Evolutionary conservation across 2,888 invertebrate species (phyloP).

Genomic region (Cinara cedri): DNA sequence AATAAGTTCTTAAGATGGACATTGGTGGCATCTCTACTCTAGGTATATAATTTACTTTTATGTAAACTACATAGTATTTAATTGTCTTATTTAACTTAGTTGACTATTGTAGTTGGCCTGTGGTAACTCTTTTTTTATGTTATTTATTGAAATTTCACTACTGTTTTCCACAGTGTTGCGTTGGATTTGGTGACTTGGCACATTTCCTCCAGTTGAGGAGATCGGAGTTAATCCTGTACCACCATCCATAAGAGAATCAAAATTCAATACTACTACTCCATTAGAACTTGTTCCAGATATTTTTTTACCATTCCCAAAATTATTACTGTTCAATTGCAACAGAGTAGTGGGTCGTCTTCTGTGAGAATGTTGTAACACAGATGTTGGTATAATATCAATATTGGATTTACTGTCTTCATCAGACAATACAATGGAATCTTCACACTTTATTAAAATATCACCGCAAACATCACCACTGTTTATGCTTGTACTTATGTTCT

Average conservation of each 20-base stretch:
- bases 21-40: no score
- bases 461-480: constrained; percentile 10
- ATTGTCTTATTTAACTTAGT: not conserved
- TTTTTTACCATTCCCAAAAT: constrained; percentile 66
- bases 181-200: constrained; percentile 63
- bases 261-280: constrained; percentile 85
- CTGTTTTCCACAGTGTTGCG: constrained; percentile 69
- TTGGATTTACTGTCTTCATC: not conserved
- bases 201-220: constrained; percentile 62
- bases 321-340: constrained; percentile 67
- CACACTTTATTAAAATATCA: constrained; percentile 28
- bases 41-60: no score
- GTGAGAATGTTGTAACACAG: constrained; percentile 59
- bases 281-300: constrained; percentile 87
- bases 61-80: not conserved
- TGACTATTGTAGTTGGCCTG: not conserved
- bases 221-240: constrained; percentile 91
- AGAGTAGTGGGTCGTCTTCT: constrained; percentile 62
- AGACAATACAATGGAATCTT: not conserved
- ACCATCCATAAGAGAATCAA: constrained; percentile 91
- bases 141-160: not conserved
- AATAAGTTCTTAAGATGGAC: no score
- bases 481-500: constrained; percentile 17
- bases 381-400: constrained; percentile 43
- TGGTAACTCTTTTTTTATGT: not conserved